Conservation (phyloP, 1,140 invertebrate species). For the Drosophila micromelanica region DNA sequence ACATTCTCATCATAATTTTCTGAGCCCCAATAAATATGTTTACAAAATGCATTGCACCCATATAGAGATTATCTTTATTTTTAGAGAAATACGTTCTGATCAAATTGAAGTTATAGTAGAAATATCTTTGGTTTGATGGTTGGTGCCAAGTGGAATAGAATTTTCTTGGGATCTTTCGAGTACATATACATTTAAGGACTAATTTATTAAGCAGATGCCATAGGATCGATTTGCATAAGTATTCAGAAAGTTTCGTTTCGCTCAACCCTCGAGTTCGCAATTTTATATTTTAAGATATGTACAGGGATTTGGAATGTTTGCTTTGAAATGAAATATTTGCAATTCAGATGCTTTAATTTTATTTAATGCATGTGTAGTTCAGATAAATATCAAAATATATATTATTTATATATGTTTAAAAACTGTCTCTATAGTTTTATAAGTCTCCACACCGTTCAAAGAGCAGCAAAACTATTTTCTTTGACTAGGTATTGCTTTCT, state of each 20-base stretch:
- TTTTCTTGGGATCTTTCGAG: not conserved
- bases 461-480: conserved; percentile 25
- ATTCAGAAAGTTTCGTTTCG: too few relatives aligned
- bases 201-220: not conserved
- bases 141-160: too few relatives aligned
- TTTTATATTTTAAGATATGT: conserved; percentile 1
- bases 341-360: conserved; percentile 49
- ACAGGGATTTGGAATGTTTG: not conserved
- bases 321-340: conserved; percentile 20
- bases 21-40: conserved; percentile 59
- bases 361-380: conserved; percentile 30
- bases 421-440: conserved; percentile 59
- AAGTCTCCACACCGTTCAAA: conserved; percentile 39
- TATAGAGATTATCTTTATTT: not conserved
- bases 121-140: too few relatives aligned
- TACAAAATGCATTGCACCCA: conserved; percentile 29
- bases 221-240: too few relatives aligned
- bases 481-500: conserved; percentile 38
- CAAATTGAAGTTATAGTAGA: not conserved
- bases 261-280: too few relatives aligned
- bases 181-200: not conserved
- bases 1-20: conserved; percentile 56
- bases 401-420: conserved; percentile 41
- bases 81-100: not conserved
- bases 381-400: conserved; percentile 68